A percentile compares a stretch with the other conserved stretches of the same genome.
phyloP scores from a whole-genome alignment of 2,797 vertebrate species.

The Argya squamiceps region DNA sequence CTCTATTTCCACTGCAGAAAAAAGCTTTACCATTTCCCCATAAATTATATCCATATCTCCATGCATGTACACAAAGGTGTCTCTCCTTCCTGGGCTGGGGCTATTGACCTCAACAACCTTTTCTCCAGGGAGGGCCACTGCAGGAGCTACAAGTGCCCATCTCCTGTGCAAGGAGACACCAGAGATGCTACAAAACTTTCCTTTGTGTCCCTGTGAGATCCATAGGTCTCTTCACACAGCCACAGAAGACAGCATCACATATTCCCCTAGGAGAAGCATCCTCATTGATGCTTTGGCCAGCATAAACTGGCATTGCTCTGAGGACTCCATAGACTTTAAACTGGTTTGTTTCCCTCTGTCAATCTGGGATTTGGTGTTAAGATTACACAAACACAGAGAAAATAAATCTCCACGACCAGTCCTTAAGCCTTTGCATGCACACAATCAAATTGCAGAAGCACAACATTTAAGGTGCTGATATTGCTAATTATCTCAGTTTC shows the following conservation, averaged over 20 bases:
- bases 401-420: not conserved
- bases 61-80: fast-evolving
- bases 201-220: not conserved
- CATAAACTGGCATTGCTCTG: not conserved
- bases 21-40: not conserved
- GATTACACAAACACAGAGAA: not conserved
- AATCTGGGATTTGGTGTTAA: not conserved
- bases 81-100: not conserved
- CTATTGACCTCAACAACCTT: not conserved
- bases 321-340: not conserved
- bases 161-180: not conserved
- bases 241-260: not conserved
- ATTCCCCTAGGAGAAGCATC: not conserved
- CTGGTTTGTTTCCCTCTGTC: not conserved
- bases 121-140: not conserved
- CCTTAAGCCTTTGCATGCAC: not conserved
- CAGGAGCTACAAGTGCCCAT: not conserved
- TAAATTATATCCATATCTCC: not conserved
- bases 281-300: not conserved
- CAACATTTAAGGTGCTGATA: not conserved
- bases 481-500: not conserved
- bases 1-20: not conserved
- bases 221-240: not conserved
- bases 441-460: not conserved
- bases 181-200: not conserved